Evolutionary conservation across 2,797 vertebrate species (phyloP), one percentile per base, ranked within the genome.

Genomic region (Notolepis coatsorum): DNA sequence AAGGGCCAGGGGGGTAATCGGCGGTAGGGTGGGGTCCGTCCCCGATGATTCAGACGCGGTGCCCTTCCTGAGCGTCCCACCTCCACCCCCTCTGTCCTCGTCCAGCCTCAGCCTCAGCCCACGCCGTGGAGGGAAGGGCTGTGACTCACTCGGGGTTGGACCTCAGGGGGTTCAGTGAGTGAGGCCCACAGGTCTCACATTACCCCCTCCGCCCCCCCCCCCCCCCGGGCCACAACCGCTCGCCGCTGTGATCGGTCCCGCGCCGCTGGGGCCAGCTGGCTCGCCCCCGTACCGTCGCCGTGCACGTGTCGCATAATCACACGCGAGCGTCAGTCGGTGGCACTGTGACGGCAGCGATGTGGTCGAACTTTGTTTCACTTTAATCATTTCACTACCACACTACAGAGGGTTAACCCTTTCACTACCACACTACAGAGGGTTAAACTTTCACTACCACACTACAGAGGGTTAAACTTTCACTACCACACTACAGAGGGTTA

Each of bases 61-160:
- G 75, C 65, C 67, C 71, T 75, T 75, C n/a, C 67, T 47, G 13
- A 67, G 20, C 37, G 7, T 0, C 23, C 41, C 24, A 20, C 43
- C 25, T 17, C 1, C 17, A 5, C 35, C 63, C 47, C 15, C 5
- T 71, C 68, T 67, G 58, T 75, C 71, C 67, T 38, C n/a, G 65
- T 77, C 80, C 64, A 71, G 72, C 63, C 63, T 84, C 2, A 5
- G 8, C 28, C 33, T 18, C 79, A 51, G 65, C 74, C 77, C 68
- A 73, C 63, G 20, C 59, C 8, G 20, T 30, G 49, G 67, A 81
- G 77, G 81, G 78, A 75, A 73, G 55, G 68, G 68, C 76, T 42
- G 2, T 91, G 86, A 90, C 61, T 91, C 87, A 90, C 61, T 41
- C 54, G 62, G 24, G 47, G 48, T 0, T 70, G 75, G 70, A 71